phyloP scores from a whole-genome alignment of 2,797 vertebrate genomes.

The Sebastiscus albofasciatus region DNA sequence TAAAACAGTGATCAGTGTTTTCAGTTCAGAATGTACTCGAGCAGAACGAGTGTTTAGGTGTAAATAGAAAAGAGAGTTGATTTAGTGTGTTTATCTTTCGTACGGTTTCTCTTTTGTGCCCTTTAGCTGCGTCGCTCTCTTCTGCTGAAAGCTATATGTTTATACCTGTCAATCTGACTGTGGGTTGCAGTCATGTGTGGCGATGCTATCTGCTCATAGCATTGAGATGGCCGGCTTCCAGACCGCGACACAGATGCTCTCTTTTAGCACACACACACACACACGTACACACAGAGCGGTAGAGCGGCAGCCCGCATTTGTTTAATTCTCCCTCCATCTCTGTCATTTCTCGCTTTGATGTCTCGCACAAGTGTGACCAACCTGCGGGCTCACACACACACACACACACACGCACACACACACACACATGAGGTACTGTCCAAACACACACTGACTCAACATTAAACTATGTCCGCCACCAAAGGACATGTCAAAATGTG shows the following conservation, averaged over 20 bases:
- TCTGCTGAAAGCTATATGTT: slow-evolving; percentile 61
- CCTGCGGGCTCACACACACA: slow-evolving; percentile 41
- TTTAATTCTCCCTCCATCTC: slow-evolving; percentile 60
- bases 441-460: slow-evolving; percentile 34
- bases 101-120: slow-evolving; percentile 27
- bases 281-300: not conserved
- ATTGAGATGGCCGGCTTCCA: slow-evolving; percentile 57
- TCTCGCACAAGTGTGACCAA: slow-evolving; percentile 62
- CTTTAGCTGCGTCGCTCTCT: slow-evolving; percentile 16
- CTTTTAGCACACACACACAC: not conserved
- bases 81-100: slow-evolving; percentile 46
- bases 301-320: slow-evolving; percentile 56
- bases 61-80: slow-evolving; percentile 41
- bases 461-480: slow-evolving; percentile 32
- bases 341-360: slow-evolving; percentile 69
- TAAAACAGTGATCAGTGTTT: slow-evolving; percentile 39
- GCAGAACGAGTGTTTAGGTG: slow-evolving; percentile 38
- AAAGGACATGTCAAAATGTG: slow-evolving; percentile 24
- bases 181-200: slow-evolving; percentile 75
- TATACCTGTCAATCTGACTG: slow-evolving; percentile 74
- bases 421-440: slow-evolving; percentile 3
- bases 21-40: not conserved
- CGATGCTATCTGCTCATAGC: slow-evolving; percentile 70
- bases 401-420: not conserved
- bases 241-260: slow-evolving; percentile 52